Conservation (phyloP, 2,113 vertebrate genomes). For the Gobius niger region DNA sequence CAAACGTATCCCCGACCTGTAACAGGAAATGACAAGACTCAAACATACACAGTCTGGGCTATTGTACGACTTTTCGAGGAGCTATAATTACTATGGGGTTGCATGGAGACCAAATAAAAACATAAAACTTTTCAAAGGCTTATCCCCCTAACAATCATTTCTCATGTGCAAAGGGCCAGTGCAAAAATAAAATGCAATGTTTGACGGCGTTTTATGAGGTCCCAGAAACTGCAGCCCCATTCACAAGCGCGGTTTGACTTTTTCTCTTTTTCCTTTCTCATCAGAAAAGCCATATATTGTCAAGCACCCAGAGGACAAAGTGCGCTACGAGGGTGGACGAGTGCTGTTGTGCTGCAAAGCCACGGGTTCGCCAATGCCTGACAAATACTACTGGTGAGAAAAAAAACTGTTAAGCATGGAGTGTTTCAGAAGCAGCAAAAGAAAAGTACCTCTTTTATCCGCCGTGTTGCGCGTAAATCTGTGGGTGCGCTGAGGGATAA, state of each 20-base stretch:
- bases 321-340: slow-evolving; percentile 82
- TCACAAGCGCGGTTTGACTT: slow-evolving; percentile 22
- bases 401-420: background rate
- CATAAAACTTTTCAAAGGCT: slow-evolving; percentile 32
- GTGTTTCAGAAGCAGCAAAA: background rate
- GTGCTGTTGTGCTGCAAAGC: slow-evolving; percentile 91
- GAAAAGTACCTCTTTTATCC: background rate
- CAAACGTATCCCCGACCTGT: slow-evolving; percentile 11
- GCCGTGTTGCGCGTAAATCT: background rate
- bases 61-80: slow-evolving; percentile 14
- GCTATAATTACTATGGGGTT: slow-evolving; percentile 22
- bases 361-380: slow-evolving; percentile 82
- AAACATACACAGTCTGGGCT: slow-evolving; percentile 26
- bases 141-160: slow-evolving; percentile 43
- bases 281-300: slow-evolving; percentile 90
- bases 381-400: slow-evolving; percentile 91
- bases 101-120: slow-evolving; percentile 53
- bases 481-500: background rate
- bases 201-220: slow-evolving; percentile 41
- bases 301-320: slow-evolving; percentile 86
- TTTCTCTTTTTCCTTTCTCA: slow-evolving; percentile 19
- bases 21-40: slow-evolving; percentile 35
- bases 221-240: slow-evolving; percentile 24
- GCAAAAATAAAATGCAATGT: slow-evolving; percentile 24
- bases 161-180: slow-evolving; percentile 26